These are phyloP conservation scores for Elanus axillaris DNA, from an alignment of 2,113 vertebrate genomes.

Conservation along the genomic window DNA sequence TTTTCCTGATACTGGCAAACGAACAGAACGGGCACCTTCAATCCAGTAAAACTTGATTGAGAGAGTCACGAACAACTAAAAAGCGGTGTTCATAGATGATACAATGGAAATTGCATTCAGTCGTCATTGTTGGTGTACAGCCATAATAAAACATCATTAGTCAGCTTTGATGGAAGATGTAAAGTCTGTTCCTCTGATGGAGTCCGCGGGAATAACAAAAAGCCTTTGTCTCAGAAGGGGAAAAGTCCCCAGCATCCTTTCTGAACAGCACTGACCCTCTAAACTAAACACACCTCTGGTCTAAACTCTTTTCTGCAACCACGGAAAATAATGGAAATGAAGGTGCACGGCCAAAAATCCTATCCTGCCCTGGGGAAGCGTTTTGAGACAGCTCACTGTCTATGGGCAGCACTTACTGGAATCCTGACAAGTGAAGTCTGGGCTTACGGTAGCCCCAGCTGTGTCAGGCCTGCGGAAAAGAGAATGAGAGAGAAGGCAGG, in stretches of 20 bases:
- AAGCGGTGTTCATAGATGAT: neutral
- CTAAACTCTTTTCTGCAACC: neutral
- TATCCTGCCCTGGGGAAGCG: neutral
- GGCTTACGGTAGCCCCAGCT: neutral
- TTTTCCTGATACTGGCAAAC: neutral
- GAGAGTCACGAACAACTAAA: neutral
- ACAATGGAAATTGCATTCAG: neutral
- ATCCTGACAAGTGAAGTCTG: neutral
- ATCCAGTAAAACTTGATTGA: neutral
- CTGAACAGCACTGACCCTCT: neutral
- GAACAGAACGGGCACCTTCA: neutral
- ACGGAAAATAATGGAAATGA: neutral
- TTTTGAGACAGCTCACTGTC: neutral
- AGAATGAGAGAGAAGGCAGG: neutral
- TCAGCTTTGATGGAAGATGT: neutral
- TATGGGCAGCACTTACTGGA: neutral
- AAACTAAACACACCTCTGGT: neutral
- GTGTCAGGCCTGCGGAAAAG: neutral
- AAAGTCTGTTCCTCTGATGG: neutral
- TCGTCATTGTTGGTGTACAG: neutral
- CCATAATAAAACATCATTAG: neutral
- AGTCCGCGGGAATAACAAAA: neutral
- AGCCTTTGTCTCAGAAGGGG: neutral
- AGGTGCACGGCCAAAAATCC: neutral
- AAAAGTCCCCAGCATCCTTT: neutral